phyloP scores from a whole-genome alignment of 1,140 invertebrate species.

The Drosophila insularis region DNA sequence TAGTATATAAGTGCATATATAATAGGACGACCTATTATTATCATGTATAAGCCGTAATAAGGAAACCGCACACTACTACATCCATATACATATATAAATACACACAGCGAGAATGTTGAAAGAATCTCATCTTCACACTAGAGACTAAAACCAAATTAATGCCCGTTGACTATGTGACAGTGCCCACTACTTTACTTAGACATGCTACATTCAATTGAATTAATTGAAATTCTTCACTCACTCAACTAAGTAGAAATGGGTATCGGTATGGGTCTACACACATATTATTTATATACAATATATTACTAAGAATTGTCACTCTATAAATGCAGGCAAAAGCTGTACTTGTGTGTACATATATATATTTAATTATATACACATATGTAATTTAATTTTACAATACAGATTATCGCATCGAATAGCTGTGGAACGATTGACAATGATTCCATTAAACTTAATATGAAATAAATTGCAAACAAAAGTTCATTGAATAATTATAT shows the following conservation, averaged over 20 bases:
- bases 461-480: conserved; percentile 2
- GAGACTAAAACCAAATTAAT: conserved; percentile 47
- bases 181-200: conserved; percentile 31
- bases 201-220: conserved; percentile 69
- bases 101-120: conserved; percentile 9
- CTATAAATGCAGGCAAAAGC: conserved; percentile 9
- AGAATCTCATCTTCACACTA: conserved; percentile 63
- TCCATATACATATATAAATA: neutral
- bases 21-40: conserved; percentile 54
- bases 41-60: conserved; percentile 70
- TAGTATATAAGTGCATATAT: conserved; percentile 3
- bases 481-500: neutral
- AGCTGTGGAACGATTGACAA: neutral
- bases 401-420: too few relatives aligned
- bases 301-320: neutral
- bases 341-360: neutral
- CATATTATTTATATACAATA: neutral
- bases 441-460: neutral
- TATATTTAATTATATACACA: too few relatives aligned
- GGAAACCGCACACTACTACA: conserved; percentile 58
- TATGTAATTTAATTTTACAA: too few relatives aligned
- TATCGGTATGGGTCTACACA: neutral
- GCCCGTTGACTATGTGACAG: conserved; percentile 27
- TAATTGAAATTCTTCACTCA: conserved; percentile 76
- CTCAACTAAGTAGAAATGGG: conserved; percentile 59